Conservation (phyloP, 2,797 vertebrate genomes). For the Pachyuromys duprasi region DNA sequence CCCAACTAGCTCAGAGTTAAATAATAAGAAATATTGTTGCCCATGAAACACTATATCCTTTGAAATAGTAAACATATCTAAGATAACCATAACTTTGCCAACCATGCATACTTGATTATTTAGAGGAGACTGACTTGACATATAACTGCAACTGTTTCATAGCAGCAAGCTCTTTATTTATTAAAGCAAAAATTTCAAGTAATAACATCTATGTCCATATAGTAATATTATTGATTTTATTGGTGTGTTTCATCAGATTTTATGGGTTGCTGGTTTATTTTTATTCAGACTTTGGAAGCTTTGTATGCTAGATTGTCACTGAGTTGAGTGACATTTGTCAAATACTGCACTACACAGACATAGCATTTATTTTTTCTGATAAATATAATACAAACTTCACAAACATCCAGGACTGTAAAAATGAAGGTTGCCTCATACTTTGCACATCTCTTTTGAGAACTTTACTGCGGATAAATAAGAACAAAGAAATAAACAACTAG, state of each 20-base stretch:
- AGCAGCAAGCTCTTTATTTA: background rate
- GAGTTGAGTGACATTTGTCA: background rate
- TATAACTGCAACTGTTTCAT: background rate
- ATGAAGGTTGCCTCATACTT: background rate
- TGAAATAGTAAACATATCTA: background rate
- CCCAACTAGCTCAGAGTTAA: background rate
- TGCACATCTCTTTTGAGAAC: background rate
- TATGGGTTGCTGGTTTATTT: background rate
- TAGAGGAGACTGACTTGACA: background rate
- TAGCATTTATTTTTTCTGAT: background rate
- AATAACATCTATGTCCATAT: background rate
- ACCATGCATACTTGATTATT: background rate
- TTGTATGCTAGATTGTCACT: background rate
- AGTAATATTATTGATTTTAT: background rate
- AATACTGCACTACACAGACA: background rate
- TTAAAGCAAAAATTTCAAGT: constrained; percentile 20
- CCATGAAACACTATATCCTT: background rate
- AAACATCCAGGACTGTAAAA: background rate
- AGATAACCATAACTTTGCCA: background rate
- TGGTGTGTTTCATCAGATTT: background rate
- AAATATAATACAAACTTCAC: background rate
- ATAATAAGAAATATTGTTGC: background rate
- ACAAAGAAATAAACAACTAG: background rate
- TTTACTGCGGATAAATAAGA: constrained; percentile 7
- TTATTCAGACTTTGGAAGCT: background rate